These are phyloP conservation scores for Patella ulyssiponensis DNA, from an alignment of 2,888 invertebrate genomes.

Conservation along the genomic window DNA sequence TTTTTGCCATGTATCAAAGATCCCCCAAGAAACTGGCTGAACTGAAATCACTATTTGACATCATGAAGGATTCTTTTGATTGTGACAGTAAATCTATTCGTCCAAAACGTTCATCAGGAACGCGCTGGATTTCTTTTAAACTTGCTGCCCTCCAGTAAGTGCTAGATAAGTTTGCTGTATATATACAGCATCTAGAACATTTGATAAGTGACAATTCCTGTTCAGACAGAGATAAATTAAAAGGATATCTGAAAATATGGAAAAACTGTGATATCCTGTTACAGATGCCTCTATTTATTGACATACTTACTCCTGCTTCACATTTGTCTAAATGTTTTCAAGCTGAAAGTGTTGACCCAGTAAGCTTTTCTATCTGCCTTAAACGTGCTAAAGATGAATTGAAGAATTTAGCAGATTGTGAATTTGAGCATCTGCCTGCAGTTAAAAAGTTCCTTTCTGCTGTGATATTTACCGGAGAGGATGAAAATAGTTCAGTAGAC, in stretches of 20 bases:
- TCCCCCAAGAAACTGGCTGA: not conserved
- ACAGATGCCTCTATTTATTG: not conserved
- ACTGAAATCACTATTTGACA: not conserved
- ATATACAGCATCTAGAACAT: not conserved
- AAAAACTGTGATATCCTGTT: not conserved
- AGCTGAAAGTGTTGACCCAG: not conserved
- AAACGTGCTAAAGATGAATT: not conserved
- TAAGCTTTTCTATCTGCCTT: not conserved
- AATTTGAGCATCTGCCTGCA: too few species aligned
- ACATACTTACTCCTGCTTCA: not conserved
- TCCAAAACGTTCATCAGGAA: not conserved
- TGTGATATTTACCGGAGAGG: too few species aligned
- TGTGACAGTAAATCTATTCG: not conserved
- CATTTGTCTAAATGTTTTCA: not conserved
- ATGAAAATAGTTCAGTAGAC: too few species aligned
- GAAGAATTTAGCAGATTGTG: too few species aligned
- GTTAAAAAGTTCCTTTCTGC: too few species aligned
- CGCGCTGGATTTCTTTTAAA: not conserved
- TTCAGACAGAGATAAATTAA: not conserved
- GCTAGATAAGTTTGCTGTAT: constrained; percentile 5
- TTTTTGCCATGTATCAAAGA: not conserved
- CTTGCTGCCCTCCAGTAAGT: not conserved
- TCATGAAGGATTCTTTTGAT: not conserved
- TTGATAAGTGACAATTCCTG: not conserved
- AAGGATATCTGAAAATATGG: constrained; percentile 8